Conservation (phyloP, 1,140 invertebrate species). For the Trypoxylus dichotomus region DNA sequence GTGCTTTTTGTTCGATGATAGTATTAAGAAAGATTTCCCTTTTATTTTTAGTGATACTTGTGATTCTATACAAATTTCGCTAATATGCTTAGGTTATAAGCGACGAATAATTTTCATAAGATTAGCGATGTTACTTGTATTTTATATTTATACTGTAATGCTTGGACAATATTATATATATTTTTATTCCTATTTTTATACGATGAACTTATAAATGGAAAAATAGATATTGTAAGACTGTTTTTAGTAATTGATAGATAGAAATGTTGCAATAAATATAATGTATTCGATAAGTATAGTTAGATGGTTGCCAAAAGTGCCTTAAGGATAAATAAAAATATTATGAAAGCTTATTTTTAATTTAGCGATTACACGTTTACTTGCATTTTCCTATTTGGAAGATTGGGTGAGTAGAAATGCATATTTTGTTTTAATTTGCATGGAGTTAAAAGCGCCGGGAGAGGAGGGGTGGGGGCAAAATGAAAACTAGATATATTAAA, state of each 20-base stretch:
- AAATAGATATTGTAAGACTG: neutral
- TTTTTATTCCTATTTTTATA: no score
- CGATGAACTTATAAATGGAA: no score
- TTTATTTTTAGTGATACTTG: neutral
- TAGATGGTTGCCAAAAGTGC: neutral
- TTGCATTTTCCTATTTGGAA: neutral
- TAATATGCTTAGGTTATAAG: neutral
- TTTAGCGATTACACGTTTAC: slow-evolving; percentile 16
- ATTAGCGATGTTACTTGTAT: neutral
- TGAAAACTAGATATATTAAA: no score
- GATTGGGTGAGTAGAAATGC: no score
- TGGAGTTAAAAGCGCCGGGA: no score
- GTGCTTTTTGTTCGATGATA: neutral
- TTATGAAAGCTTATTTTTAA: neutral
- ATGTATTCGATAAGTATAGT: neutral
- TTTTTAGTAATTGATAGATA: neutral
- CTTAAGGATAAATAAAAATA: slow-evolving; percentile 3
- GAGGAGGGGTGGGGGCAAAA: no score
- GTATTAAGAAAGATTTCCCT: neutral
- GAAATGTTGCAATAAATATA: neutral
- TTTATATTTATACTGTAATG: neutral
- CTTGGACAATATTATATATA: neutral
- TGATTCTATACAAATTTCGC: neutral
- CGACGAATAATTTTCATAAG: neutral
- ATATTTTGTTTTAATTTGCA: no score